A percentile compares a stretch with the other conserved stretches of the same genome.
These are phyloP conservation scores for Philaenus spumarius DNA, from an alignment of 1,140 invertebrate species.

Conservation along the genomic window DNA sequence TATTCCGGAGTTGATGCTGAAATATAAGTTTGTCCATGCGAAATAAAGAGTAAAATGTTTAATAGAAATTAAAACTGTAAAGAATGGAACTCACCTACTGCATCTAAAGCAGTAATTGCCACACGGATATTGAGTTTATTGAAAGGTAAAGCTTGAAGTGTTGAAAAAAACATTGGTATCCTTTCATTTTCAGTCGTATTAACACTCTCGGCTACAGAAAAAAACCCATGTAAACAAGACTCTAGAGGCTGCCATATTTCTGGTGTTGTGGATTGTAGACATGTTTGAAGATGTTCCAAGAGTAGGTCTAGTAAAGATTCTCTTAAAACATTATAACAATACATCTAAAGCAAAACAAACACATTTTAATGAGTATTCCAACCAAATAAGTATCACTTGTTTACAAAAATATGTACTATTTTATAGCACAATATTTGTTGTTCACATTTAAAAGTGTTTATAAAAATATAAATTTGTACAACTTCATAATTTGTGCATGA, in stretches of 20 bases:
- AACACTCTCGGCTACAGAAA: constrained; percentile 69
- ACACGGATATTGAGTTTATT: constrained; percentile 49
- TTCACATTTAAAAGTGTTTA: too few species aligned
- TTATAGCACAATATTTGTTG: too few species aligned
- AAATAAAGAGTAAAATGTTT: too few species aligned
- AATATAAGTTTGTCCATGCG: too few species aligned
- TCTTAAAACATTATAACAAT: constrained; percentile 72
- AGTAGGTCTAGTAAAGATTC: constrained; percentile 60
- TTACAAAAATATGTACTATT: too few species aligned
- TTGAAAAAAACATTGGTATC: constrained; percentile 54
- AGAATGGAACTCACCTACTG: constrained; percentile 58
- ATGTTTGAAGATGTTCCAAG: constrained; percentile 4
- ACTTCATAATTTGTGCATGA: too few species aligned
- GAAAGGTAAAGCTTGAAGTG: constrained; percentile 60
- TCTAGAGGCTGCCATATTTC: constrained; percentile 58
- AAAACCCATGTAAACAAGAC: constrained; percentile 73
- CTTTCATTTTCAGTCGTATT: constrained; percentile 49
- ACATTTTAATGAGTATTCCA: background rate
- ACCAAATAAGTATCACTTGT: too few species aligned
- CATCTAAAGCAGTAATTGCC: constrained; percentile 61
- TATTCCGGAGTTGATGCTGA: too few species aligned
- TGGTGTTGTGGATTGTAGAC: constrained; percentile 4
- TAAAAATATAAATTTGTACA: too few species aligned
- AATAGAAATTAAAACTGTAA: too few species aligned
- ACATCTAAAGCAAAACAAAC: constrained; percentile 50